Evolutionary conservation across 2,113 vertebrate species (phyloP).

Genomic region (Callocephalon fimbriatum): DNA sequence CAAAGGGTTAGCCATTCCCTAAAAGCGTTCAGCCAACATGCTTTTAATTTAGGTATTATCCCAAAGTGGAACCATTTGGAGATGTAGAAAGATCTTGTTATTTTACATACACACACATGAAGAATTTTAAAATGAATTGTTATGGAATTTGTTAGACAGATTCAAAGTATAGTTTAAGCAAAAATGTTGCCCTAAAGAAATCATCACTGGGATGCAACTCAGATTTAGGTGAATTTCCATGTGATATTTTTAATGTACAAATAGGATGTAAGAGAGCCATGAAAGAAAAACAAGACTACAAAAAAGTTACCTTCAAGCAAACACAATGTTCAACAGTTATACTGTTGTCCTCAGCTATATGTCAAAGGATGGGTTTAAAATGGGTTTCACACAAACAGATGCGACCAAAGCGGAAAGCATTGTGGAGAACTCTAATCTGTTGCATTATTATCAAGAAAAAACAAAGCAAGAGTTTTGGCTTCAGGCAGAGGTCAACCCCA

Average conservation of each 20-base stretch:
- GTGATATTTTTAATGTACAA: neutral
- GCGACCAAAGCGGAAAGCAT: neutral
- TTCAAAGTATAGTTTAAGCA: neutral
- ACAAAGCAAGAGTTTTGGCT: neutral
- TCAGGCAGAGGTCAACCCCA: neutral
- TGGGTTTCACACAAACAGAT: neutral
- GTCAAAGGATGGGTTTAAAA: neutral
- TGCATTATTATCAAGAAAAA: neutral
- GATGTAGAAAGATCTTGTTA: neutral
- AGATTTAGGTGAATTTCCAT: neutral
- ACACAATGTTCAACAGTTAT: neutral
- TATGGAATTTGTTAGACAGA: neutral
- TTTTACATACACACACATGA: neutral
- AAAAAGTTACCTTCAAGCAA: neutral
- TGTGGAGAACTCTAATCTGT: neutral
- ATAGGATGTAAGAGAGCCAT: neutral
- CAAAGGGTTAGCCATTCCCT: neutral
- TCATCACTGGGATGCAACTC: neutral
- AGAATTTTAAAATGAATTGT: neutral
- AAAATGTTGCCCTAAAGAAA: neutral
- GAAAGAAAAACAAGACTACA: neutral
- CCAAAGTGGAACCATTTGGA: neutral
- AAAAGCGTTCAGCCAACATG: neutral
- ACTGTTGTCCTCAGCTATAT: neutral
- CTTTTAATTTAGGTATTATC: neutral